These are phyloP conservation scores for Emydocephalus ijimae DNA, from an alignment of 2,113 vertebrate species.

Conservation along the genomic window DNA sequence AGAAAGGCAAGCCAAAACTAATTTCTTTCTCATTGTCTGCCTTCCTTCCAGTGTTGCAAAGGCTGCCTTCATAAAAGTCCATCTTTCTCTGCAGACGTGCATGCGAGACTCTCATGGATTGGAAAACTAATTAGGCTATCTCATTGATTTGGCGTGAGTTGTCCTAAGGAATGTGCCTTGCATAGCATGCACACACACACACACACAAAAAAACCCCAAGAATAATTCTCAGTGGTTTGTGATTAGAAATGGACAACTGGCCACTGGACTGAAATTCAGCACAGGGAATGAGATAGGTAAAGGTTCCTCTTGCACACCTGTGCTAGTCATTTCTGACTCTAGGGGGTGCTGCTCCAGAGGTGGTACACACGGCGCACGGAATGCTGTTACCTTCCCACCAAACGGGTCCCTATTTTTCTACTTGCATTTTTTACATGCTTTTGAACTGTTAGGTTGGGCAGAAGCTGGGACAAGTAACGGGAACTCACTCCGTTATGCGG, in stretches of 20 bases:
- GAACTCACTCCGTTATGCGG: too few relatives aligned
- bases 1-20: background rate
- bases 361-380: too few relatives aligned
- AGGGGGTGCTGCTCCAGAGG: too few relatives aligned
- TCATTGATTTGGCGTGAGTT: conserved; percentile 70
- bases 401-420: too few relatives aligned
- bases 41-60: conserved; percentile 33
- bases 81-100: conserved; percentile 35
- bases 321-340: too few relatives aligned
- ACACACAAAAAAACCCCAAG: conserved; percentile 35
- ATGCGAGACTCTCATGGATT: conserved; percentile 61
- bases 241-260: conserved; percentile 36
- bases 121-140: conserved; percentile 69
- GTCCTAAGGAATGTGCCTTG: conserved; percentile 55
- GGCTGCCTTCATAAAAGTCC: conserved; percentile 35
- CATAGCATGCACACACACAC: conserved; percentile 11
- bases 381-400: too few relatives aligned
- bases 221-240: conserved; percentile 34
- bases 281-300: background rate
- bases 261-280: background rate
- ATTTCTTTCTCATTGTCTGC: background rate
- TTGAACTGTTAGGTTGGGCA: too few relatives aligned
- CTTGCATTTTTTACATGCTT: too few relatives aligned
- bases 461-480: too few relatives aligned
- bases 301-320: too few relatives aligned